These are phyloP conservation scores for Drosophila mettleri DNA, from an alignment of 2,888 invertebrate species.

Conservation along the genomic window DNA sequence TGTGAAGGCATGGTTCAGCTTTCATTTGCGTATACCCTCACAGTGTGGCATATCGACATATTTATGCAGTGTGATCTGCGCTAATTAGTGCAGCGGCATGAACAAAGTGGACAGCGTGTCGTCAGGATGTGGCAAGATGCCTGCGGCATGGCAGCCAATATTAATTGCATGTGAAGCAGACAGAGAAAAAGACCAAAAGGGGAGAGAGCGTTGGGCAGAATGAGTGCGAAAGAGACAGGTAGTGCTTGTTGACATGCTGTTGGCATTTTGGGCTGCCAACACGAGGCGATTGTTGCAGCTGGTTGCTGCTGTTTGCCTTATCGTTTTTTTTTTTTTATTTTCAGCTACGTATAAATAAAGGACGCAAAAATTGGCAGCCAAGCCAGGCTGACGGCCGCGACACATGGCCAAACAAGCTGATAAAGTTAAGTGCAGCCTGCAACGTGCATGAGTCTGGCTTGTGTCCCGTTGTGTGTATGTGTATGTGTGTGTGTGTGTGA, in stretches of 20 bases:
- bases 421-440: slow-evolving; percentile 73
- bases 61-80: slow-evolving; percentile 49
- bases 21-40: slow-evolving; percentile 1
- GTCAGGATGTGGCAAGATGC: slow-evolving; percentile 22
- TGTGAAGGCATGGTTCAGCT: background rate
- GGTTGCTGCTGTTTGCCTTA: slow-evolving; percentile 14
- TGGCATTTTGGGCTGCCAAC: slow-evolving; percentile 39
- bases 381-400: slow-evolving; percentile 42
- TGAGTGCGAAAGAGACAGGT: background rate
- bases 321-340: slow-evolving; percentile 52
- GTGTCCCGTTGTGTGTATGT: slow-evolving; percentile 4
- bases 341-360: slow-evolving; percentile 48
- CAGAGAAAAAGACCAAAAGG: background rate
- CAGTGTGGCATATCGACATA: slow-evolving; percentile 15
- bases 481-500: slow-evolving; percentile 38
- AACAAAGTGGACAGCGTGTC: slow-evolving; percentile 22
- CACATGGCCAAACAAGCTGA: slow-evolving; percentile 72
- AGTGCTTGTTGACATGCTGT: slow-evolving; percentile 55
- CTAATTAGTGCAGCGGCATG: slow-evolving; percentile 55
- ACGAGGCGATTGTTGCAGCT: slow-evolving; percentile 19
- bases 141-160: slow-evolving; percentile 45
- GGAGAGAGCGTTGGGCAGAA: background rate
- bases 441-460: slow-evolving; percentile 23
- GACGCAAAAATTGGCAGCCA: slow-evolving; percentile 26
- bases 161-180: slow-evolving; percentile 52